Evolutionary conservation across 1,140 invertebrate genomes (phyloP).

Genomic region (Drosophila repletoides): DNA sequence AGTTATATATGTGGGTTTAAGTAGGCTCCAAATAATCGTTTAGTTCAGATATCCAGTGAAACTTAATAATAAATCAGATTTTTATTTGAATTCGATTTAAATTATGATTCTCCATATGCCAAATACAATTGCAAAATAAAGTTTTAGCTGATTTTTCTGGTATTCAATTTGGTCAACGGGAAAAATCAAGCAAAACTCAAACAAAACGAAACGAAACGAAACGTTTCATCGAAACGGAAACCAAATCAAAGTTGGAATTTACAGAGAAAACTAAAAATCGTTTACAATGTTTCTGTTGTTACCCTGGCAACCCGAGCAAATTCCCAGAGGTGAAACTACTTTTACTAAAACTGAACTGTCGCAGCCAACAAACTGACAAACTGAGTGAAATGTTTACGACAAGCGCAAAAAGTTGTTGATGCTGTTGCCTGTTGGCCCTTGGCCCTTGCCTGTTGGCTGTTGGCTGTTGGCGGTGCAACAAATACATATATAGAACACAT

Average conservation of each 20-base stretch:
- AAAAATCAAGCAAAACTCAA: conserved; percentile 1
- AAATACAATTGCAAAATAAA: too few species aligned
- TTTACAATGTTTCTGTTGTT: conserved; percentile 15
- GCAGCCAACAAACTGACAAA: conserved; percentile 21
- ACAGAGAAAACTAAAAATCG: conserved; percentile 6
- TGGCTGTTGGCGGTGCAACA: conserved; percentile 25
- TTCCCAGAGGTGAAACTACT: conserved; percentile 49
- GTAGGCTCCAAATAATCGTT: too few species aligned
- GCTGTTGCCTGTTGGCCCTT: too few species aligned
- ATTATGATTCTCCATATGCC: too few species aligned
- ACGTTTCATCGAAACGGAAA: background rate
- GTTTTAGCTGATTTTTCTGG: too few species aligned
- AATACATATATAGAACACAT: conserved; percentile 12
- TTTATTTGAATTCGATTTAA: too few species aligned
- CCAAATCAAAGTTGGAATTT: conserved; percentile 12
- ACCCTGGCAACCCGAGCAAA: conserved; percentile 15
- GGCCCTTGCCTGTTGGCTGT: too few species aligned
- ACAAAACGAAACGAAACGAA: too few species aligned
- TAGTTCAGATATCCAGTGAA: too few species aligned
- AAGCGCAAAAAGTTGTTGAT: conserved; percentile 37
- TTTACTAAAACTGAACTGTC: conserved; percentile 39
- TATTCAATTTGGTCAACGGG: background rate
- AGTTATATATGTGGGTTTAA: too few species aligned
- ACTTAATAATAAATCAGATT: too few species aligned
- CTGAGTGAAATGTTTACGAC: conserved; percentile 44